A percentile compares a stretch with the other conserved stretches of the same genome.
phyloP scores from a whole-genome alignment of 2,888 invertebrate species.

The Tortrix viridana region DNA sequence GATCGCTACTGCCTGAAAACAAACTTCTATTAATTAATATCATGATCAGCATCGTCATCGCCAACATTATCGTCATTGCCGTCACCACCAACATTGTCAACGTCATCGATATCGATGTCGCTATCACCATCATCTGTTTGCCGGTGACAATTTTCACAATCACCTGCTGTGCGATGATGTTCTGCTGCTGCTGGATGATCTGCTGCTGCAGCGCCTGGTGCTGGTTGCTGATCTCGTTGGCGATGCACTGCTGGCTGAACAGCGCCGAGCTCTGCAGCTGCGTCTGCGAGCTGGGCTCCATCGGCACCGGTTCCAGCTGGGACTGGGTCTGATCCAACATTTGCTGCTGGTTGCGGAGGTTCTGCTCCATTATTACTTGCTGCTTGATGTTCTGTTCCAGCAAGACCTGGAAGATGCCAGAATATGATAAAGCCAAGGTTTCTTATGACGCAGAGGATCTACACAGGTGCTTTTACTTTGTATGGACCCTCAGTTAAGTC shows the following conservation, averaged over 20 bases:
- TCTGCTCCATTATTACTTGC: constrained; percentile 77
- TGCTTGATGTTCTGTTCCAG: constrained; percentile 69
- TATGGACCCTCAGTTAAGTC: too few relatives aligned
- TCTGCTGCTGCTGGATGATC: constrained; percentile 79
- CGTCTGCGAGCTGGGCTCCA: constrained; percentile 61
- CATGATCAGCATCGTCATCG: too few relatives aligned
- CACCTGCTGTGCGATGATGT: constrained; percentile 57
- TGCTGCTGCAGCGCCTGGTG: constrained; percentile 83
- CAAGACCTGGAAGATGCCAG: constrained; percentile 38
- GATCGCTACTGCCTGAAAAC: constrained; percentile 63
- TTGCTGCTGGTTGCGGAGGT: constrained; percentile 74
- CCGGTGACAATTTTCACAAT: neutral
- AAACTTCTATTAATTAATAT: too few relatives aligned
- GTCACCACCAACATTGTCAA: too few relatives aligned
- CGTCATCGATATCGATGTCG: too few relatives aligned
- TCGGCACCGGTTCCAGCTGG: constrained; percentile 60
- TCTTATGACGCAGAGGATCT: too few relatives aligned
- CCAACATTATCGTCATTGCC: too few relatives aligned
- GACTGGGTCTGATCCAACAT: constrained; percentile 70
- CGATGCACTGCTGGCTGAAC: constrained; percentile 63
- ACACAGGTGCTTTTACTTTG: too few relatives aligned
- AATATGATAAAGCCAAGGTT: neutral
- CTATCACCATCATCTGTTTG: neutral
- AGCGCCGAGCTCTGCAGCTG: constrained; percentile 61
- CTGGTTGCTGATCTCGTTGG: constrained; percentile 72